A percentile compares a stretch with the other conserved stretches of the same genome.
These are phyloP conservation scores for Pantherophis vulpinus DNA, from an alignment of 2,797 vertebrate genomes.

Conservation along the genomic window DNA sequence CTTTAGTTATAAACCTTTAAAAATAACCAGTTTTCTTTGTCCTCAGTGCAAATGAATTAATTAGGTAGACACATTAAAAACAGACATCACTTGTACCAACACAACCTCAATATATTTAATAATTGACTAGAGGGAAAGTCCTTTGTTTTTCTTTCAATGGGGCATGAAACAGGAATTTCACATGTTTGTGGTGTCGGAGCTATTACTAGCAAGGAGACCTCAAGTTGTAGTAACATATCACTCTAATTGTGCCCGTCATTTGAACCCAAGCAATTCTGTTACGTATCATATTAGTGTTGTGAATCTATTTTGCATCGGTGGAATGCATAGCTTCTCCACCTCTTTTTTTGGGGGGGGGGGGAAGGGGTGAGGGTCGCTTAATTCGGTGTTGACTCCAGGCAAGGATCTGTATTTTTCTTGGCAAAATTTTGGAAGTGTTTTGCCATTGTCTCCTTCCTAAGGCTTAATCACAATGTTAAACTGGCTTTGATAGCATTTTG, in stretches of 20 bases:
- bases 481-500: neutral
- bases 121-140: constrained; percentile 21
- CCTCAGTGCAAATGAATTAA: constrained; percentile 7
- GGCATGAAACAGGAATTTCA: neutral
- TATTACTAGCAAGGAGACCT: neutral
- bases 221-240: neutral
- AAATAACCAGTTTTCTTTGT: neutral
- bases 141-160: constrained; percentile 24
- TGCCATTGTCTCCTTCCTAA: neutral
- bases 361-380: neutral
- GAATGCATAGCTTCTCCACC: neutral
- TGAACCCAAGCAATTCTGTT: neutral
- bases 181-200: constrained; percentile 9
- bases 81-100: neutral
- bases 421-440: neutral
- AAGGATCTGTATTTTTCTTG: neutral
- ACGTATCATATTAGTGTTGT: neutral
- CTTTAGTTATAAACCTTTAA: neutral
- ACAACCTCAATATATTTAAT: neutral
- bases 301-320: constrained; percentile 26
- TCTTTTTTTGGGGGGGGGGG: neutral
- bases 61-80: constrained; percentile 1
- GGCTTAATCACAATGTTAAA: neutral
- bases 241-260: neutral
- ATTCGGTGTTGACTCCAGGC: neutral